Conservation (phyloP, 1,140 invertebrate species). For the Plectrocnemia conspersa region DNA sequence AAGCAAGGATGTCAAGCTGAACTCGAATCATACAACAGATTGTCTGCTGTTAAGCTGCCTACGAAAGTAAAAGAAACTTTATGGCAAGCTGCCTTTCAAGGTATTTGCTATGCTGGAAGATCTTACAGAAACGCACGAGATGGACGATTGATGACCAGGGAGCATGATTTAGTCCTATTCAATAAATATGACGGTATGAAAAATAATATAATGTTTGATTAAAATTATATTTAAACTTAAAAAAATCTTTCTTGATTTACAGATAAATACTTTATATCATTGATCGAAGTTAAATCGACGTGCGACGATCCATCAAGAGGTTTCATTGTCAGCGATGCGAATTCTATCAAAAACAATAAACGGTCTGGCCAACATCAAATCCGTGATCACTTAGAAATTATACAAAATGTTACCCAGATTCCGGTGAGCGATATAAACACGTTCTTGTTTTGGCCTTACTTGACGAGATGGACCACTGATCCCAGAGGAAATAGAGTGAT, state of each 20-base stretch:
- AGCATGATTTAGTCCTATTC: constrained; percentile 44
- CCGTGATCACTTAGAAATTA: constrained; percentile 40
- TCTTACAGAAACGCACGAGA: constrained; percentile 39
- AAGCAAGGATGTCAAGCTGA: constrained; percentile 40
- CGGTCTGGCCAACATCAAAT: constrained; percentile 43
- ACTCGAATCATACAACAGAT: constrained; percentile 36
- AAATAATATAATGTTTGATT: constrained; percentile 5
- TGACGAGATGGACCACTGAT: constrained; percentile 38
- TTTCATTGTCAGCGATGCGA: constrained; percentile 36
- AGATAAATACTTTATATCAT: constrained; percentile 37
- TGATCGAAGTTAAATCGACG: constrained; percentile 43
- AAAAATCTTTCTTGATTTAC: constrained; percentile 16
- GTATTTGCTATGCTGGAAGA: constrained; percentile 39
- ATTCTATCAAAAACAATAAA: constrained; percentile 43
- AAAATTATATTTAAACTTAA: background rate
- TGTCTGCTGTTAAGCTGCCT: constrained; percentile 29
- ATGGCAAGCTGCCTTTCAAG: constrained; percentile 42
- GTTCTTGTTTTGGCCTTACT: constrained; percentile 41
- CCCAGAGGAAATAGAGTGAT: constrained; percentile 36
- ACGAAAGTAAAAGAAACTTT: constrained; percentile 18
- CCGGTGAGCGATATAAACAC: constrained; percentile 33
- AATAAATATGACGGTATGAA: constrained; percentile 38
- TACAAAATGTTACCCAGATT: constrained; percentile 29
- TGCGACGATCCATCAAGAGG: constrained; percentile 35
- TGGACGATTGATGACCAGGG: constrained; percentile 41